These are phyloP conservation scores for Notothenia rossii DNA, from an alignment of 2,113 vertebrate genomes.

Conservation along the genomic window DNA sequence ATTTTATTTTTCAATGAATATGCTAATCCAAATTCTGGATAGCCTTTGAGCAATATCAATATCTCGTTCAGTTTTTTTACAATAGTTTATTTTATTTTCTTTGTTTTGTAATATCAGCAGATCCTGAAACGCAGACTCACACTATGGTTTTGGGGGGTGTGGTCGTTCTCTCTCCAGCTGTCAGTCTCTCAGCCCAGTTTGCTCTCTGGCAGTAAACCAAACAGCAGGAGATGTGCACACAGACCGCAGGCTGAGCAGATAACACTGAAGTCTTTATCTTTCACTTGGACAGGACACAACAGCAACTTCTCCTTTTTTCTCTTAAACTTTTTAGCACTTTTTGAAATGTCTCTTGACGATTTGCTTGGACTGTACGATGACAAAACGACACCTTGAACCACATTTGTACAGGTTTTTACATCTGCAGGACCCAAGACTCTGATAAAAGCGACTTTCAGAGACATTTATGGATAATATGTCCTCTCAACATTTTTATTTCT, in stretches of 20 bases:
- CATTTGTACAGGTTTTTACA: not conserved
- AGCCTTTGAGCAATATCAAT: too few relatives aligned
- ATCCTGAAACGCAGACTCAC: not conserved
- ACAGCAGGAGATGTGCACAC: slow-evolving; percentile 10
- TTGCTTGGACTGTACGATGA: not conserved
- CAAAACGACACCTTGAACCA: not conserved
- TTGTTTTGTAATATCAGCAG: too few relatives aligned
- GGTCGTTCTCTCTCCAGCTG: not conserved
- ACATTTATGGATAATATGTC: too few relatives aligned
- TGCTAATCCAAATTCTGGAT: too few relatives aligned
- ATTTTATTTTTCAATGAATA: too few relatives aligned
- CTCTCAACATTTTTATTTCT: not conserved
- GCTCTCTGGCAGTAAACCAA: too few relatives aligned
- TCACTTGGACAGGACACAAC: not conserved
- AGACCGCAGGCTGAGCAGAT: slow-evolving; percentile 33
- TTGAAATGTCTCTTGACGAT: not conserved
- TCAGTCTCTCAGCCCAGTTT: not conserved
- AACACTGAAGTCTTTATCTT: not conserved
- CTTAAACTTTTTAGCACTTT: not conserved
- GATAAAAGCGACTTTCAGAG: not conserved
- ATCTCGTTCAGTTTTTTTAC: too few relatives aligned
- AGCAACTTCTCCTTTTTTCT: slow-evolving; percentile 1
- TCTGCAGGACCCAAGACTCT: not conserved
- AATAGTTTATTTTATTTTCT: too few relatives aligned
- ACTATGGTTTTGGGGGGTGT: slow-evolving; percentile 14